These are phyloP conservation scores for Perca fluviatilis DNA, from an alignment of 2,113 vertebrate species.

Conservation along the genomic window DNA sequence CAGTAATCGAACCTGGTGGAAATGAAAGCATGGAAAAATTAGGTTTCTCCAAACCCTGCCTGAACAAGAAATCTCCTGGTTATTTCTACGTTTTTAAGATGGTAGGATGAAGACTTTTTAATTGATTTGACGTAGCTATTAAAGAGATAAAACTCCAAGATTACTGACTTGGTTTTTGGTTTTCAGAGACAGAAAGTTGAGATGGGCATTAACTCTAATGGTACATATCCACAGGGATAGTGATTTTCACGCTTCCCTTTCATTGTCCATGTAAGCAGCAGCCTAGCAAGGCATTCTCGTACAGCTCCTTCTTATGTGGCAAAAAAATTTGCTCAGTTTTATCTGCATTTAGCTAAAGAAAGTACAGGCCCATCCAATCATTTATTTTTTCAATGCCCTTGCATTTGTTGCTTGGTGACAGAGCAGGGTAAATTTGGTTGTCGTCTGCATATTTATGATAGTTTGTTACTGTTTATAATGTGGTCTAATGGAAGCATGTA, in stretches of 20 bases:
- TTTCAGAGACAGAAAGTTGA: not conserved
- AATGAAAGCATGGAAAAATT: not conserved
- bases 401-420: not conserved
- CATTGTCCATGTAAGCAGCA: too few species aligned
- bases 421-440: not conserved
- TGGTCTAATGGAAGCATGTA: not conserved
- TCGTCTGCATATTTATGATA: not conserved
- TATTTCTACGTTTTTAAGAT: not conserved
- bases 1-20: not conserved
- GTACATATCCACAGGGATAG: too few species aligned
- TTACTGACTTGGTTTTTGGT: not conserved
- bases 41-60: not conserved
- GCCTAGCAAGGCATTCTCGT: too few species aligned
- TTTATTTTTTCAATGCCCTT: not conserved
- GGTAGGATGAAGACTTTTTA: not conserved
- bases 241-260: too few species aligned
- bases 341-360: not conserved
- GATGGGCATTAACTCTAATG: not conserved
- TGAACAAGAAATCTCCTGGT: not conserved
- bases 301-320: not conserved
- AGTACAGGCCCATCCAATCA: too few species aligned
- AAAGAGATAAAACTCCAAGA: not conserved
- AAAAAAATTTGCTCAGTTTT: not conserved
- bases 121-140: not conserved
- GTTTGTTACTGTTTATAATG: not conserved